phyloP scores from a whole-genome alignment of 2,797 vertebrate genomes.

The Tapera naevia region DNA sequence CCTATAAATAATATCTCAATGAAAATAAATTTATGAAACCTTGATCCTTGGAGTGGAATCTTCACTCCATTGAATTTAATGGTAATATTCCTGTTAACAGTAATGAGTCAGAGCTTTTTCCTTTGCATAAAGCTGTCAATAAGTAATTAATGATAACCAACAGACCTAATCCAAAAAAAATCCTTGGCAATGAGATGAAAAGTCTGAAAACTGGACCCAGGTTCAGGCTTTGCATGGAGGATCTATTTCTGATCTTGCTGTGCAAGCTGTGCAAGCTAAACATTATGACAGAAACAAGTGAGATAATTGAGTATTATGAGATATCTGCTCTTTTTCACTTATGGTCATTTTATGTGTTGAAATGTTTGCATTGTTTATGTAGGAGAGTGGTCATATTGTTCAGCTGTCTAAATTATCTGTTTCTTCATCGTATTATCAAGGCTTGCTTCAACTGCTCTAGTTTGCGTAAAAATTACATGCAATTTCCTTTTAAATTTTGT shows the following conservation, averaged over 20 bases:
- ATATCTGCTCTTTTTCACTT: constrained; percentile 17
- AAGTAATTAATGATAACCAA: neutral
- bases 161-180: neutral
- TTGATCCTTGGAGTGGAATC: neutral
- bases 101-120: neutral
- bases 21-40: neutral
- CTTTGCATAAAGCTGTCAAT: neutral
- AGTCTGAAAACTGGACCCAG: neutral
- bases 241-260: constrained; percentile 12
- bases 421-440: neutral
- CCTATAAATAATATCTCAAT: neutral
- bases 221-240: neutral
- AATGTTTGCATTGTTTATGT: constrained; percentile 4
- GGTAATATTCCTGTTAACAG: neutral
- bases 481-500: neutral
- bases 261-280: neutral
- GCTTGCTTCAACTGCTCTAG: neutral
- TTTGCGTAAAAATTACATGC: neutral
- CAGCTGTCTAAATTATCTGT: neutral
- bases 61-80: neutral
- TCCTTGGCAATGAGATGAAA: neutral
- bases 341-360: constrained; percentile 18
- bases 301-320: neutral
- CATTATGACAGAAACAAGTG: constrained; percentile 6
- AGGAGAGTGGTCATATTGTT: neutral